A percentile compares a stretch with the other conserved stretches of the same genome.
Evolutionary conservation across 2,113 vertebrate species (phyloP).

Genomic region (Ptychochromis oligacanthus): DNA sequence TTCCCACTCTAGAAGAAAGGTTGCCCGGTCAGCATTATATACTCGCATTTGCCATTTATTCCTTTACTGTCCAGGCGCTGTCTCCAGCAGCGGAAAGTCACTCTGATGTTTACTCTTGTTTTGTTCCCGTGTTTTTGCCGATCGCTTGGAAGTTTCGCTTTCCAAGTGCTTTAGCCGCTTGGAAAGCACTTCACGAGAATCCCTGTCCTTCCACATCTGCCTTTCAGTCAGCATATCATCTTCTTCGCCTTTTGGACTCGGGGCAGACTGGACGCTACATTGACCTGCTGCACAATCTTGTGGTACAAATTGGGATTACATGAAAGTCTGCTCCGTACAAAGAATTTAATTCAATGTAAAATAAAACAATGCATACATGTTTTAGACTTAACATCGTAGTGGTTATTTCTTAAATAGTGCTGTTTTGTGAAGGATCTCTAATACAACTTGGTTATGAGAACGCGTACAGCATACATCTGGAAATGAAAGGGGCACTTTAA

Average conservation of each 20-base stretch:
- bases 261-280: too few relatives aligned
- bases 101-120: neutral
- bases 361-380: neutral
- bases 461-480: neutral
- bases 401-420: too few relatives aligned
- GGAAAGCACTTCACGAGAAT: neutral
- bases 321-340: neutral
- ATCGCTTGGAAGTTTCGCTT: neutral
- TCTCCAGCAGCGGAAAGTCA: neutral
- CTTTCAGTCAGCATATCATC: neutral
- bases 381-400: too few relatives aligned
- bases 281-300: neutral
- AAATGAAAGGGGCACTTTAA: neutral
- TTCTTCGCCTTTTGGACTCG: too few relatives aligned
- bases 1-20: neutral
- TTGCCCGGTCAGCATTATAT: neutral
- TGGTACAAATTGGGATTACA: too few relatives aligned
- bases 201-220: neutral
- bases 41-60: neutral
- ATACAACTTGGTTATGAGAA: neutral
- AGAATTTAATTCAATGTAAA: neutral
- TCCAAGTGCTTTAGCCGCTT: neutral
- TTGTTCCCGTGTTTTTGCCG: neutral
- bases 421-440: neutral
- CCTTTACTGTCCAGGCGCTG: neutral